phyloP scores from a whole-genome alignment of 2,113 vertebrate genomes.

The Poeciliopsis retropinna region DNA sequence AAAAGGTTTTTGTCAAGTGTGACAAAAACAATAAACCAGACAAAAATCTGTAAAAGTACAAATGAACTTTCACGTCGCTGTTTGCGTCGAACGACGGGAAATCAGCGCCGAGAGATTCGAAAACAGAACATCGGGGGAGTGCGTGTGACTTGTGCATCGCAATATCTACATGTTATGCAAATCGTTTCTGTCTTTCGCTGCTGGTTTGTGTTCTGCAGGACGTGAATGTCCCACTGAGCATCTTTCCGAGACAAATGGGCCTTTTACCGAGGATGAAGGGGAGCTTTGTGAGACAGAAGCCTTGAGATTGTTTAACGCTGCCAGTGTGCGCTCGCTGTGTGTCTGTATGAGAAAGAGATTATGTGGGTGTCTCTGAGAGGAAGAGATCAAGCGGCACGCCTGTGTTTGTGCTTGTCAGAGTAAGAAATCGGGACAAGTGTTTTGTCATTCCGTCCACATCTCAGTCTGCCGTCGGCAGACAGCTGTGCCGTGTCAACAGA shows the following conservation, averaged over 20 bases:
- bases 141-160: constrained; percentile 1
- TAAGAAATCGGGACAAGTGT: constrained; percentile 19
- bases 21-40: not conserved
- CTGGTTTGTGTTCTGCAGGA: constrained; percentile 56
- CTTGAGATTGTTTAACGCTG: constrained; percentile 60
- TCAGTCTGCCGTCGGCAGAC: constrained; percentile 37
- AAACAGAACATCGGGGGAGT: not conserved
- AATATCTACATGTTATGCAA: constrained; percentile 33
- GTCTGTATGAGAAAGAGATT: constrained; percentile 24
- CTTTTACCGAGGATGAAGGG: constrained; percentile 70
- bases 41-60: not conserved
- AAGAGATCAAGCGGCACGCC: too few relatives aligned
- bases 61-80: not conserved
- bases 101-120: not conserved
- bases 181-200: constrained; percentile 51
- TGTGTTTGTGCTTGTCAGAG: too few relatives aligned
- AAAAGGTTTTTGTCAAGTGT: too few relatives aligned
- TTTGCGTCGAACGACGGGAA: not conserved
- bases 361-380: constrained; percentile 48
- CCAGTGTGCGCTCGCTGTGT: constrained; percentile 29
- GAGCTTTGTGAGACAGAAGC: constrained; percentile 72
- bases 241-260: constrained; percentile 56
- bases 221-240: constrained; percentile 59
- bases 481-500: not conserved
- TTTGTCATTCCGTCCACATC: constrained; percentile 31